Conservation (phyloP, 2,797 vertebrate species). For the Megalops cyprinoides region DNA sequence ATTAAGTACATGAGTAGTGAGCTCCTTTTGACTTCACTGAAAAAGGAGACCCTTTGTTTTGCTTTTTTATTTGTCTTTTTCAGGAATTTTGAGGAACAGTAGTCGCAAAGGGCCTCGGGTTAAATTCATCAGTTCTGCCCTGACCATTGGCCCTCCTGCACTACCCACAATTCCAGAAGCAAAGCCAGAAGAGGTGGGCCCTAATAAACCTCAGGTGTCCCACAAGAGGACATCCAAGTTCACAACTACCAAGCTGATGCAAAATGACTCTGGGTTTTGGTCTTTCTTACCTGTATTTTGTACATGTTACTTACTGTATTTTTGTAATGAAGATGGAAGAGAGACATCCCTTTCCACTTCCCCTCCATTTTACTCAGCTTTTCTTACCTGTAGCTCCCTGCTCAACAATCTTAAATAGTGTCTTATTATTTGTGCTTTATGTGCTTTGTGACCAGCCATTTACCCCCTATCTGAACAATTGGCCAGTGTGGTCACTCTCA, state of each 20-base stretch:
- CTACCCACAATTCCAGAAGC: slow-evolving; percentile 90
- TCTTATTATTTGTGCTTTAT: too few species aligned
- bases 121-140: slow-evolving; percentile 72
- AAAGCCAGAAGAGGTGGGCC: slow-evolving; percentile 82
- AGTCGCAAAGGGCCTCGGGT: slow-evolving; percentile 89
- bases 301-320: too few species aligned
- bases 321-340: too few species aligned
- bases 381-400: too few species aligned
- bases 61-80: slow-evolving; percentile 52
- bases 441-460: too few species aligned
- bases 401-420: too few species aligned
- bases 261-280: slow-evolving; percentile 54
- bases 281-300: background rate
- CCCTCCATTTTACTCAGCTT: too few species aligned
- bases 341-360: too few species aligned
- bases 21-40: background rate
- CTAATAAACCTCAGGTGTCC: slow-evolving; percentile 65
- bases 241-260: slow-evolving; percentile 89
- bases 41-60: background rate
- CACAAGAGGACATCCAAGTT: slow-evolving; percentile 90
- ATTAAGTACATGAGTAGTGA: background rate
- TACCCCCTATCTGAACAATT: too few species aligned
- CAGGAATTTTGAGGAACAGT: slow-evolving; percentile 97
- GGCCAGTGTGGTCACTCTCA: too few species aligned
- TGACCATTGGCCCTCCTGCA: slow-evolving; percentile 78